A percentile compares a stretch with the other conserved stretches of the same genome.
phyloP scores from a whole-genome alignment of 2,113 vertebrate species.

The Syngnathus scovelli region DNA sequence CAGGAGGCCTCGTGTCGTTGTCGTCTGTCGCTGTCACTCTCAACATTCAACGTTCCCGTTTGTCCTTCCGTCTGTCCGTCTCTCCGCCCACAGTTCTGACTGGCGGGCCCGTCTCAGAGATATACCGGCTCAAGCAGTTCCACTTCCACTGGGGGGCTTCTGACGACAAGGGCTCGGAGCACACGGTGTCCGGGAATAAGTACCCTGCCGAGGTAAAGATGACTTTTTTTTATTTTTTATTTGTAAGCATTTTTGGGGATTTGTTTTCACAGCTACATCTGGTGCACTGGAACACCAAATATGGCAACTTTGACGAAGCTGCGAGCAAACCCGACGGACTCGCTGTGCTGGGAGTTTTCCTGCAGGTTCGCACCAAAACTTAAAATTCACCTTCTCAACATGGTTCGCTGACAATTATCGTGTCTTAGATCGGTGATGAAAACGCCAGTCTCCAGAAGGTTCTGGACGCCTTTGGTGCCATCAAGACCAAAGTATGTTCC shows the following conservation, averaged over 20 bases:
- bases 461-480: constrained; percentile 68
- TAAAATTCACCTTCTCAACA: not conserved
- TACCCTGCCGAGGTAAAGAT: constrained; percentile 82
- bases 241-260: not conserved
- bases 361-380: constrained; percentile 73
- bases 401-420: not conserved
- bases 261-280: constrained; percentile 81
- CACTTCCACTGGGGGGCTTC: constrained; percentile 94
- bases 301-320: constrained; percentile 79
- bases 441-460: constrained; percentile 79
- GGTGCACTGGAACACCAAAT: constrained; percentile 96
- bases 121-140: constrained; percentile 86
- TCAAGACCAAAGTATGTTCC: constrained; percentile 81
- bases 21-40: too few species aligned
- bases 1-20: too few species aligned
- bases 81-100: constrained; percentile 72
- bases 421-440: constrained; percentile 75
- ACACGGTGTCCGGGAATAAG: constrained; percentile 76
- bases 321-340: constrained; percentile 81
- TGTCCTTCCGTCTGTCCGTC: not conserved
- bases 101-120: constrained; percentile 77
- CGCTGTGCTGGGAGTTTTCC: constrained; percentile 85
- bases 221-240: not conserved
- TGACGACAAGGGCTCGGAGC: constrained; percentile 84
- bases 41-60: too few species aligned